phyloP scores from a whole-genome alignment of 1,140 invertebrate genomes.

The Procambarus clarkii region DNA sequence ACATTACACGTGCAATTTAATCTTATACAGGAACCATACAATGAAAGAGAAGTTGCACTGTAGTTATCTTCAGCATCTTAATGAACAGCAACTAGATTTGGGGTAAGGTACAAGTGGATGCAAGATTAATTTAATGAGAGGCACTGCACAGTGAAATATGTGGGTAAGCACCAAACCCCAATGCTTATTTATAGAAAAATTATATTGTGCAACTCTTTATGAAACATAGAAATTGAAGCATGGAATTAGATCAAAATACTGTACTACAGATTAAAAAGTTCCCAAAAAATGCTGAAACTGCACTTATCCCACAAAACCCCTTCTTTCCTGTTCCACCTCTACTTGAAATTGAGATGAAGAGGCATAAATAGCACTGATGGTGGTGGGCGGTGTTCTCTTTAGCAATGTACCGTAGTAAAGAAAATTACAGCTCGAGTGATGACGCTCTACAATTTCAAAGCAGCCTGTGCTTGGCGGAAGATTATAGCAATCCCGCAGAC shows the following conservation, averaged over 20 bases:
- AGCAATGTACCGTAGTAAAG: constrained; percentile 38
- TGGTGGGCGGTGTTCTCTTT: constrained; percentile 15
- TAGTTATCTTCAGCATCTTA: constrained; percentile 7
- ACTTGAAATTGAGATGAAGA: neutral
- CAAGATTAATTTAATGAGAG: constrained; percentile 21
- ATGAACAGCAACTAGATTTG: constrained; percentile 24
- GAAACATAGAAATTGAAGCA: constrained; percentile 29
- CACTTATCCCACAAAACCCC: constrained; percentile 31
- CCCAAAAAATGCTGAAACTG: constrained; percentile 51
- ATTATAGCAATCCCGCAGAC: constrained; percentile 21
- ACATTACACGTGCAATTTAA: constrained; percentile 44
- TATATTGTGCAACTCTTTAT: constrained; percentile 43
- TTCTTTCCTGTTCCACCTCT: constrained; percentile 27
- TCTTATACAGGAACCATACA: constrained; percentile 45
- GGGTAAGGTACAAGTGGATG: neutral
- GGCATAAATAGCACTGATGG: constrained; percentile 15
- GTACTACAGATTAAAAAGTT: constrained; percentile 13
- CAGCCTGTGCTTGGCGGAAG: constrained; percentile 9
- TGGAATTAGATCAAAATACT: constrained; percentile 45
- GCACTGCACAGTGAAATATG: constrained; percentile 36
- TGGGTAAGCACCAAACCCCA: constrained; percentile 6
- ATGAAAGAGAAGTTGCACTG: constrained; percentile 42
- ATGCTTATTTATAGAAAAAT: constrained; percentile 12
- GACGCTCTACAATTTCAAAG: constrained; percentile 40
- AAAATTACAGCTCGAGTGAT: constrained; percentile 39